Base-by-base conservation (phyloP, 2,888 invertebrate species). In the Homarus gammarus region DNA sequence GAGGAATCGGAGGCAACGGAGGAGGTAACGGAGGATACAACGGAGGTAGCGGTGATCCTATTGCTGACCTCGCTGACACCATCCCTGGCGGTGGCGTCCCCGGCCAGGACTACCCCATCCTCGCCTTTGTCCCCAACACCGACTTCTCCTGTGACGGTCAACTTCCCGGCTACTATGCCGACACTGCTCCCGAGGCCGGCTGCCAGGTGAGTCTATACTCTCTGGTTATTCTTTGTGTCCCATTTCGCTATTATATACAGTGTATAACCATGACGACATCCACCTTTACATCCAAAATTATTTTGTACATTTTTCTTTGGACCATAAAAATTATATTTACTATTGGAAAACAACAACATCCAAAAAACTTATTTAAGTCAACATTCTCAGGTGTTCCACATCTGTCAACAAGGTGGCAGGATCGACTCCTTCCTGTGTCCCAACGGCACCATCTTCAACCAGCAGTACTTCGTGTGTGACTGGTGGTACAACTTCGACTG, bases 81-180 rank as follows among this genome's bases (percentile, higher is more conserved):
- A 88, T 88, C 40, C 77, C 77, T 27, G 88, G 88, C 36, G 88
- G 88, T 36, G 88, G 88, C 18, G 84, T 70, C n/a, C 88, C 88
- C 3, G 88, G 88, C 2, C 64, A 78, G 31, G 88, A 88, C 56
- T 88, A 88, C 77, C 88, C 88, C 6, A 83, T 88, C 84, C 77
- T 88, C 27, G 77, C 88, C 82, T 70, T 49, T n/a, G 84, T 88
- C 33, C 88, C 88, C 8, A 81, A 83, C n/a, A 88, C 88, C 49
- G 88, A 88, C 10, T 88, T 88, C 84, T 51, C 83, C 31, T 88
- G 88, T 31, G 70, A 88, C 49, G 88, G 73, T 27, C 83, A 77
- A 27, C 84, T 56, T n/a, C 72, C 64, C n/a, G 64, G 64, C n/a
- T 64, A 64, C 64, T 64, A 64, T 12, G 64, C 64, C 27, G 64